Percentiles rank a stretch among this genome's conserved stretches.
Evolutionary conservation across 2,888 invertebrate genomes (phyloP).

Genomic region (Zhengitettix transpicula): DNA sequence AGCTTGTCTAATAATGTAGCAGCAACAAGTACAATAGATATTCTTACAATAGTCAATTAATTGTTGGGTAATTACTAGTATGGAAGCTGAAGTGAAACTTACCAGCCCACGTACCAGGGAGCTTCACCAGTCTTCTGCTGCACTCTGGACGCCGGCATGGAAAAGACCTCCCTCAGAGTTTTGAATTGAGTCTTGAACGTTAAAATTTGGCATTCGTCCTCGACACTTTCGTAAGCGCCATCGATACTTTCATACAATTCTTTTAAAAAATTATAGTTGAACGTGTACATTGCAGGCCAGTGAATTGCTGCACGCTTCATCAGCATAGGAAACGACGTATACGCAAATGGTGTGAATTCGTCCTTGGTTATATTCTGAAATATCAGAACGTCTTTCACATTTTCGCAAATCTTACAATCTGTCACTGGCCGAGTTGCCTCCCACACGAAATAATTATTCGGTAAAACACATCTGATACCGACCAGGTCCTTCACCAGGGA

Average conservation of each 20-base stretch:
- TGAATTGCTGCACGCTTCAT: slow-evolving; percentile 55
- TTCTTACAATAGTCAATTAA: no score
- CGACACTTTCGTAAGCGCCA: slow-evolving; percentile 55
- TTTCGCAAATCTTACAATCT: slow-evolving; percentile 61
- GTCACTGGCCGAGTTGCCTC: slow-evolving; percentile 72
- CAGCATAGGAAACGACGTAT: slow-evolving; percentile 62
- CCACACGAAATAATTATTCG: slow-evolving; percentile 73
- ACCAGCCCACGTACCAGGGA: slow-evolving; percentile 87
- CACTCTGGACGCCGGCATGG: slow-evolving; percentile 50
- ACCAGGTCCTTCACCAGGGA: slow-evolving; percentile 19
- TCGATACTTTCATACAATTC: slow-evolving; percentile 42
- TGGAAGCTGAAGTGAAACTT: slow-evolving; percentile 22
- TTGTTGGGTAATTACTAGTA: no score
- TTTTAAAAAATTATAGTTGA: slow-evolving; percentile 51
- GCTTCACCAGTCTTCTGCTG: slow-evolving; percentile 40
- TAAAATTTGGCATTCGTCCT: slow-evolving; percentile 72
- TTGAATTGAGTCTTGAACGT: slow-evolving; percentile 71
- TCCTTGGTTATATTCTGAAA: slow-evolving; percentile 48
- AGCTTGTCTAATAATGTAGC: no score
- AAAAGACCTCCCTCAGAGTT: slow-evolving; percentile 57
- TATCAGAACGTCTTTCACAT: slow-evolving; percentile 47
- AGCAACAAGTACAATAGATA: no score
- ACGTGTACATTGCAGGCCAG: slow-evolving; percentile 56
- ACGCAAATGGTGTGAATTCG: slow-evolving; percentile 56
- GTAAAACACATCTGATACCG: slow-evolving; percentile 52